phyloP scores from a whole-genome alignment of 2,888 invertebrate species.

The Dasypogon diadema region DNA sequence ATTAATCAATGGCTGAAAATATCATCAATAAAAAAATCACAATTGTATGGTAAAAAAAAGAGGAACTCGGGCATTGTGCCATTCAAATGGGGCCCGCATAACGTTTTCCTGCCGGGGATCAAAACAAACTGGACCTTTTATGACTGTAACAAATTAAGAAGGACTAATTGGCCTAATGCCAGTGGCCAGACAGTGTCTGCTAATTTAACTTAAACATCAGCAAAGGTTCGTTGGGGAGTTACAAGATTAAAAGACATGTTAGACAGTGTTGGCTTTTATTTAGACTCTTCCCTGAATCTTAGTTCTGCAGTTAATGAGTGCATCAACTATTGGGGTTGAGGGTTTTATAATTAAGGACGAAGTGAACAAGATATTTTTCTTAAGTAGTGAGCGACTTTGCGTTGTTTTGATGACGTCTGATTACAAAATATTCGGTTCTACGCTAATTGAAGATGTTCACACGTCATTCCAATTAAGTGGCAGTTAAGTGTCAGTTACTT shows the following conservation, averaged over 20 bases:
- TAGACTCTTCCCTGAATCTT: slow-evolving; percentile 8
- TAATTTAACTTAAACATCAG: neutral
- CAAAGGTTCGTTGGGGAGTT: slow-evolving; percentile 4
- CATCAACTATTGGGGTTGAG: neutral
- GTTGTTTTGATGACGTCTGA: slow-evolving; percentile 1
- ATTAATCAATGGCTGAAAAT: slow-evolving; percentile 22
- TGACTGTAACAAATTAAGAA: slow-evolving; percentile 25
- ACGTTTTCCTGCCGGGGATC: slow-evolving; percentile 16
- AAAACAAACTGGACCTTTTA: slow-evolving; percentile 27
- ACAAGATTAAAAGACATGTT: neutral
- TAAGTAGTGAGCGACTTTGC: neutral
- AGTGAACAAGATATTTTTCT: slow-evolving; percentile 7
- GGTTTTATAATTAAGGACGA: slow-evolving; percentile 9
- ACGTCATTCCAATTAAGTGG: neutral
- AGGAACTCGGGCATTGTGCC: neutral
- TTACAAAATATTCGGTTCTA: neutral
- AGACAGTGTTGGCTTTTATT: neutral
- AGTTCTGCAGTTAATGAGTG: neutral
- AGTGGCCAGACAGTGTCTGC: neutral
- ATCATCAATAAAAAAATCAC: slow-evolving; percentile 21
- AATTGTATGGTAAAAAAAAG: slow-evolving; percentile 13
- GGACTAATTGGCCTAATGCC: slow-evolving; percentile 21
- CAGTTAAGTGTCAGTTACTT: neutral
- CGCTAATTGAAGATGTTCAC: neutral
- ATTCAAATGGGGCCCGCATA: neutral